Conservation (phyloP, 2,888 invertebrate species). For the Cyclophora punctaria region DNA sequence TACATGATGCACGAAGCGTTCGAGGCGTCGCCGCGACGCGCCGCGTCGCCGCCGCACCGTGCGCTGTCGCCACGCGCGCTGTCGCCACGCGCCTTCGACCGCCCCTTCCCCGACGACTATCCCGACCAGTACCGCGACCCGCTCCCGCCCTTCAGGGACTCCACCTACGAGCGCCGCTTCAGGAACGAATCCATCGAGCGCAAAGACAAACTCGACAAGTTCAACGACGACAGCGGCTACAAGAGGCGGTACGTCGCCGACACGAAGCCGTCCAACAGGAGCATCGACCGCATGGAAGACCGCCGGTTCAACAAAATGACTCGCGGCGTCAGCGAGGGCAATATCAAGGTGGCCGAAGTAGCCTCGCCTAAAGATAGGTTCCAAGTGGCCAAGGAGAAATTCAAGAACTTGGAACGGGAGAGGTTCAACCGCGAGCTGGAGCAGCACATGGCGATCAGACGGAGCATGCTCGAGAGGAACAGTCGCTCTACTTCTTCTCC, state of each 20-base stretch:
- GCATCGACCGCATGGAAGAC: constrained; percentile 65
- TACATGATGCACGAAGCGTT: constrained; percentile 78
- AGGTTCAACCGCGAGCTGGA: constrained; percentile 75
- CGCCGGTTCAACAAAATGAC: constrained; percentile 60
- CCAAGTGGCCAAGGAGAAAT: constrained; percentile 90
- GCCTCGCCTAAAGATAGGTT: constrained; percentile 84
- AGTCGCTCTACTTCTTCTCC: constrained; percentile 73
- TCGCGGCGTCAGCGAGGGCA: constrained; percentile 62
- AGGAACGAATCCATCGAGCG: constrained; percentile 64
- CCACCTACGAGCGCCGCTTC: constrained; percentile 28
- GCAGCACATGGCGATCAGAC: constrained; percentile 67
- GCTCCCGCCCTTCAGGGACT: constrained; percentile 38
- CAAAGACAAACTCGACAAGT: constrained; percentile 59
- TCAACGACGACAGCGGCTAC: constrained; percentile 50
- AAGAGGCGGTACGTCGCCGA: constrained; percentile 71
- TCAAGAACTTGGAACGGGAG: constrained; percentile 85
- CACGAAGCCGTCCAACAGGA: constrained; percentile 61
- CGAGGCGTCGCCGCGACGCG: constrained; percentile 61
- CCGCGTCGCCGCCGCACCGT: constrained; percentile 43
- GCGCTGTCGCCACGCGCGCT: constrained; percentile 32
- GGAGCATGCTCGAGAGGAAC: constrained; percentile 69
- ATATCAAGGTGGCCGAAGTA: constrained; percentile 57
- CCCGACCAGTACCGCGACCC: constrained; percentile 40
- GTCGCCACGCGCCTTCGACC: constrained; percentile 40
- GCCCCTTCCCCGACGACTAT: constrained; percentile 36